Percentiles rank a stretch among this genome's conserved stretches.
These are phyloP conservation scores for Anas platyrhynchos DNA, from an alignment of 2,113 vertebrate species.

Conservation along the genomic window DNA sequence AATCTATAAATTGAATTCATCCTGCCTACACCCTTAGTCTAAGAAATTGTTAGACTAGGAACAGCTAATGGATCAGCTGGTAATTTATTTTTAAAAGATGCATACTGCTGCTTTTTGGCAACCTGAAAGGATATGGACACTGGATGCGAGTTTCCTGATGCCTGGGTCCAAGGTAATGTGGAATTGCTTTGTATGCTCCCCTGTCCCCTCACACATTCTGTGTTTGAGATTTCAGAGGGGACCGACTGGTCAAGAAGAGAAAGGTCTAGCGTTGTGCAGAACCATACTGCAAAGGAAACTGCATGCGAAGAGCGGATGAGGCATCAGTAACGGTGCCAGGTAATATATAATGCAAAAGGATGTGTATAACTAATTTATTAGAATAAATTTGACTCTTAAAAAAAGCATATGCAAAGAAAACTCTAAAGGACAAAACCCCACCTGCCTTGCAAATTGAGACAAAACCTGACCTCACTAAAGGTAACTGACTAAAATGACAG, in stretches of 20 bases:
- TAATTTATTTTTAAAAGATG: conserved; percentile 68
- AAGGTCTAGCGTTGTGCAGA: not conserved
- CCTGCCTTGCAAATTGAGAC: not conserved
- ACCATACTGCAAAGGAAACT: conserved; percentile 31
- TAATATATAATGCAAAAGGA: conserved; percentile 65
- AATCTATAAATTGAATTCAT: conserved; percentile 71
- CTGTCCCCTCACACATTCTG: not conserved
- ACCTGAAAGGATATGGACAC: not conserved
- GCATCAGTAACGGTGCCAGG: conserved; percentile 5
- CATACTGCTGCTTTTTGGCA: conserved; percentile 34
- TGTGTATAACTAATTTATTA: conserved; percentile 60
- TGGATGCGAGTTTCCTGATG: not conserved
- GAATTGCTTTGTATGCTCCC: not conserved
- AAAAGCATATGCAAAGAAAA: not conserved
- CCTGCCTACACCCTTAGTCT: conserved; percentile 58
- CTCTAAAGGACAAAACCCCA: not conserved
- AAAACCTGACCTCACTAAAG: not conserved
- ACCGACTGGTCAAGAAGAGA: not conserved
- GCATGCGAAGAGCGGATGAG: not conserved
- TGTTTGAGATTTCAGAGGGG: not conserved
- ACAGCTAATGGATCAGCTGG: conserved; percentile 59
- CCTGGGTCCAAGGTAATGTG: not conserved
- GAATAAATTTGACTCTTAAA: conserved; percentile 34
- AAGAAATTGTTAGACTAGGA: conserved; percentile 52
- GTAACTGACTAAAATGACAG: not conserved